A percentile compares a stretch with the other conserved stretches of the same genome.
Evolutionary conservation across 2,113 vertebrate species (phyloP).

Genomic region (Rattus norvegicus): GRCr8 NC_086027.1:20256501-20257000

Average conservation of each 20-base stretch:
- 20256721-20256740: too few species aligned
- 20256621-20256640: too few species aligned
- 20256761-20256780: not conserved
- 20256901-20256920: not conserved
- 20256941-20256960: not conserved
- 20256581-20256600: too few species aligned
- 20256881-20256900: too few species aligned
- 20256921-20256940: not conserved
- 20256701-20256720: too few species aligned
- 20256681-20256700: too few species aligned
- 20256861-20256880: not conserved
- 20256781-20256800: not conserved
- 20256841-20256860: not conserved
- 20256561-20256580: too few species aligned
- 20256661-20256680: too few species aligned
- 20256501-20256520: not conserved
- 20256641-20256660: too few species aligned
- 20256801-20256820: not conserved
- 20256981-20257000: not conserved
- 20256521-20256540: not conserved
- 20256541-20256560: too few species aligned
- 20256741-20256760: not conserved
- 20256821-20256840: not conserved
- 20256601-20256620: too few species aligned
- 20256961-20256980: not conserved